Percentiles rank a stretch among this genome's conserved stretches.
These are phyloP conservation scores for Gallinago undulata DNA, from an alignment of 2,113 vertebrate species.

Conservation along the genomic window DNA sequence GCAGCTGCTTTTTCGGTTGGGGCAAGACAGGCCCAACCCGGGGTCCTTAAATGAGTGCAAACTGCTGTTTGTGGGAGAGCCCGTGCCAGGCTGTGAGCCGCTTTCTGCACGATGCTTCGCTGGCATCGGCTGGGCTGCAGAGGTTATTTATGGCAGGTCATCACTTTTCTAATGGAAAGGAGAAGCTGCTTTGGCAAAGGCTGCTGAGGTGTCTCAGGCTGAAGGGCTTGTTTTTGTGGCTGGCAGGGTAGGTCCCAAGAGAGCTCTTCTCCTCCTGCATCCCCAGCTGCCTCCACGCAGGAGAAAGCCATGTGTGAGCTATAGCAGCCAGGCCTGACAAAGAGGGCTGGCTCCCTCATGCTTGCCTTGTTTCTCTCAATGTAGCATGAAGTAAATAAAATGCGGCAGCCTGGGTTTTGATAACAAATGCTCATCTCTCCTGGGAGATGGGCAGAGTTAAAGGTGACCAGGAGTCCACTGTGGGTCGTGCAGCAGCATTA, in stretches of 20 bases:
- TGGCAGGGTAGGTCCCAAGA: neutral
- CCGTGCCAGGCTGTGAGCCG: rapidly evolving
- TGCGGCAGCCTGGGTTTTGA: neutral
- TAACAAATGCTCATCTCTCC: neutral
- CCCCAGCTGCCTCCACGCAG: neutral
- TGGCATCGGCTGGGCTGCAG: neutral
- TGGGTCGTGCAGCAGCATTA: neutral
- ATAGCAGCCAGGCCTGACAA: neutral
- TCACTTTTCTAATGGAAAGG: neutral
- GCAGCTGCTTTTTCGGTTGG: neutral
- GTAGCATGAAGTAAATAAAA: neutral
- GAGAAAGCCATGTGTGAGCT: neutral
- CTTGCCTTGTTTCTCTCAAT: neutral
- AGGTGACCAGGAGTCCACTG: neutral
- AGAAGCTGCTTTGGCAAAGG: neutral
- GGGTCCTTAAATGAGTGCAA: neutral
- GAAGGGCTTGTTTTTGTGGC: neutral
- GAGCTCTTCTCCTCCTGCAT: neutral
- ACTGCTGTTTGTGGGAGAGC: neutral
- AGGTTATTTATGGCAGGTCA: neutral
- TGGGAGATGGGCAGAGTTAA: neutral
- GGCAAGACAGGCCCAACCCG: neutral
- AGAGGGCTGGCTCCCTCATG: neutral
- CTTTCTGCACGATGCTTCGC: rapidly evolving
- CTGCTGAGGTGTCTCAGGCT: neutral